A percentile compares a stretch with the other conserved stretches of the same genome.
These are phyloP conservation scores for Zalophus californianus DNA, from an alignment of 2,797 vertebrate species.

Conservation along the genomic window DNA sequence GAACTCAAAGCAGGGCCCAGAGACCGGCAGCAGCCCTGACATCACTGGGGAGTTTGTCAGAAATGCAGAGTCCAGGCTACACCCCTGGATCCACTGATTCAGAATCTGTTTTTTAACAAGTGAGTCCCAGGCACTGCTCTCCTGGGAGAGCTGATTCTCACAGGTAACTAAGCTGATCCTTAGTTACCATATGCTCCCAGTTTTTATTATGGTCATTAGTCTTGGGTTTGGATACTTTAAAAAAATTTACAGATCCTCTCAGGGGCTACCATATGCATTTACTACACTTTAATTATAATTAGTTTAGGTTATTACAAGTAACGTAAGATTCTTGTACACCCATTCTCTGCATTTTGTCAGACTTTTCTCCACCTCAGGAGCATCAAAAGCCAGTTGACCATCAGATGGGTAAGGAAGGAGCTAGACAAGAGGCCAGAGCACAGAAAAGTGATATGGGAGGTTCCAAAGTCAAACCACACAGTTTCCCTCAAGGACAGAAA, in stretches of 20 bases:
- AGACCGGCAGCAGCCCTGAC: not conserved
- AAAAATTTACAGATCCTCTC: not conserved
- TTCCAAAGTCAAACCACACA: not conserved
- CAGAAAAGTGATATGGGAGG: not conserved
- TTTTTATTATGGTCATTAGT: not conserved
- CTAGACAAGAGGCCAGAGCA: not conserved
- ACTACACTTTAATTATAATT: not conserved
- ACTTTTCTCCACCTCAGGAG: not conserved
- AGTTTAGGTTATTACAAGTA: not conserved
- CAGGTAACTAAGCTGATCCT: not conserved
- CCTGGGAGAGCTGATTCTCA: not conserved
- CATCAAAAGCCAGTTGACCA: not conserved
- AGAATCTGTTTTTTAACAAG: not conserved
- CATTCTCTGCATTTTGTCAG: not conserved
- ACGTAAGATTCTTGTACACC: not conserved
- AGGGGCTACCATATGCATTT: not conserved
- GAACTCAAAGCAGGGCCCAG: not conserved
- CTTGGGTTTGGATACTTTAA: conserved; percentile 3
- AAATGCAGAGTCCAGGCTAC: not conserved
- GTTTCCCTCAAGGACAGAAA: not conserved
- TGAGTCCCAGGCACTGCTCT: not conserved
- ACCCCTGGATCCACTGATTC: not conserved
- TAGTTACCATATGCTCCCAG: not conserved
- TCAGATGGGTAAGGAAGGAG: not conserved
- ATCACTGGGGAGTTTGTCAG: not conserved